These are phyloP conservation scores for Anhinga rufa DNA, from an alignment of 2,113 vertebrate genomes.

Conservation along the genomic window DNA sequence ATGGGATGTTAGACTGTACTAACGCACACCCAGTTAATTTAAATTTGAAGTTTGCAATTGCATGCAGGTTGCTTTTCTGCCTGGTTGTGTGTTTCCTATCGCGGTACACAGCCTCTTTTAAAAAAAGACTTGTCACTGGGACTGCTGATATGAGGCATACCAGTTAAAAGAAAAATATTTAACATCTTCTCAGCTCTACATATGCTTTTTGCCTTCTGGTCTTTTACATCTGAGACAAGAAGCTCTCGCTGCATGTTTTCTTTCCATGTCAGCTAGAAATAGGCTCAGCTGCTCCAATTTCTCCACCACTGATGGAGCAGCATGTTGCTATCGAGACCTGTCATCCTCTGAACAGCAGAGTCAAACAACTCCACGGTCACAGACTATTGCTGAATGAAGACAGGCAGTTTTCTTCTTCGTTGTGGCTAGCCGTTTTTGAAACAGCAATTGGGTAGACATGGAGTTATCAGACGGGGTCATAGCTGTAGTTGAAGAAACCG, in stretches of 20 bases:
- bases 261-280: neutral
- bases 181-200: neutral
- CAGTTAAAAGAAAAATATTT: neutral
- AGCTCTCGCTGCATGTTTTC: conserved; percentile 20
- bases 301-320: neutral
- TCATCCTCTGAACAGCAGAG: neutral
- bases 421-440: neutral
- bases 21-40: neutral
- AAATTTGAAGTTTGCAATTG: neutral
- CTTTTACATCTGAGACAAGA: conserved; percentile 18
- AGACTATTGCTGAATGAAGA: neutral
- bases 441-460: fast-evolving
- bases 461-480: neutral
- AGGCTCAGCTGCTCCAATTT: neutral
- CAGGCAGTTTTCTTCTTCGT: neutral
- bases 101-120: neutral
- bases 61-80: neutral
- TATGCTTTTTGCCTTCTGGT: conserved; percentile 44
- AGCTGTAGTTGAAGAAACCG: neutral
- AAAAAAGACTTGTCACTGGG: neutral
- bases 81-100: neutral
- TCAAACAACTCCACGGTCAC: neutral
- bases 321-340: conserved; percentile 19
- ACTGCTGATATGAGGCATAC: neutral
- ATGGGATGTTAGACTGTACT: neutral